phyloP scores from a whole-genome alignment of 2,888 invertebrate species.

The Habroteleia sp. region DNA sequence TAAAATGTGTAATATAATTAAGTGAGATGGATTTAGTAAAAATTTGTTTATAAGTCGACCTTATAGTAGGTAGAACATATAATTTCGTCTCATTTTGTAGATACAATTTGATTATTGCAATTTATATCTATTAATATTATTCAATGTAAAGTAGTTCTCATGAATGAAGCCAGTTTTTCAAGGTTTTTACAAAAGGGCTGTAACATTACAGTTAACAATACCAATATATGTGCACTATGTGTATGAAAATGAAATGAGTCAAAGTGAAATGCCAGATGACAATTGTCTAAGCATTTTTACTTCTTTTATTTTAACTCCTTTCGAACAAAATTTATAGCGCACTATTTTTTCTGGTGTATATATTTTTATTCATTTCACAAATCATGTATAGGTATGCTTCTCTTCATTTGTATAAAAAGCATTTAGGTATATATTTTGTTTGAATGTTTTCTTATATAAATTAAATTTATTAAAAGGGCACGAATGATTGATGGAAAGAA shows the following conservation, averaged over 20 bases:
- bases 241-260: no score
- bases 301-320: no score
- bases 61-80: neutral
- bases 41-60: conserved; percentile 1
- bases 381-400: no score
- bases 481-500: conserved; percentile 2
- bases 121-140: conserved; percentile 4
- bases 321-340: no score
- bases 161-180: conserved; percentile 1
- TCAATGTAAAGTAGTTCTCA: conserved; percentile 7
- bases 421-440: conserved; percentile 9
- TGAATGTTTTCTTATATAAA: conserved; percentile 5
- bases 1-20: conserved; percentile 21
- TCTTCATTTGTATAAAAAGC: no score
- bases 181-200: neutral
- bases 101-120: conserved; percentile 14
- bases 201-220: no score
- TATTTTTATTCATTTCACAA: no score
- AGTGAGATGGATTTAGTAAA: conserved; percentile 6
- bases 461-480: conserved; percentile 18
- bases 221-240: no score
- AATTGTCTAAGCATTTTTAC: no score
- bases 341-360: no score
- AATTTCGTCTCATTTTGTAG: conserved; percentile 26
- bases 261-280: no score